Base-by-base conservation (phyloP, 2,888 invertebrate genomes). In the Lithophane semibrunnea region DNA sequence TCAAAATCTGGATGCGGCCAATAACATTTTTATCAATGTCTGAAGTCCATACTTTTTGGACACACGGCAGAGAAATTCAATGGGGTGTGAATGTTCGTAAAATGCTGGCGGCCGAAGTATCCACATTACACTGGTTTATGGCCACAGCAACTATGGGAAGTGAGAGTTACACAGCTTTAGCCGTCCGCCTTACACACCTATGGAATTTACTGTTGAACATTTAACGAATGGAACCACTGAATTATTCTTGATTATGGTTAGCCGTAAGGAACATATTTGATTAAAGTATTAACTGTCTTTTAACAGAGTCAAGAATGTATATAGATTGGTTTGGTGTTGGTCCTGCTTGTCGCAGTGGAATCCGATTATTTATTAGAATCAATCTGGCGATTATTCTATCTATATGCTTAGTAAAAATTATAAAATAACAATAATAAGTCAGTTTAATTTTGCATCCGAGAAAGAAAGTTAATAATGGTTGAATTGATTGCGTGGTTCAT, bases 61-160 rank as follows among this genome's bases (percentile, higher is more conserved):
- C 44, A 49, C 58, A 24, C 12, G 0, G 3, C 42, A 44, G 37
- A 69, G 44, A 78, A 77, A 70, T 67, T 64, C 67, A 61, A 60
- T 67, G 60, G 47, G 58, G 63, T 72, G 58, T 72, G 77, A 16
- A 69, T 69, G 78, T 18, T 83, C 74, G 79, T 82, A 82, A 78
- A 78, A 74, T 56, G 52, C 29, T 63, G 63, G 29, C 66, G 29
- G 70, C 60, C 70, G 58, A 71, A 67, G 67, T 83, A 60, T 63
- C 58, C 49, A 72, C 71, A 49, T 64, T 44, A 70, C 79, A 82
- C 56, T 75, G 79, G 71, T 83, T 83, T 82, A 82, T 79, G 71
- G 58, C 64, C 67, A 71, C 67, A 54, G 49, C 66, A 63, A n/a
- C 80, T 54, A 69, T 60, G 58, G 56, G 56, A 49, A 64, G 67